phyloP scores from a whole-genome alignment of 2,888 invertebrate species.

The Erebia ligea region DNA sequence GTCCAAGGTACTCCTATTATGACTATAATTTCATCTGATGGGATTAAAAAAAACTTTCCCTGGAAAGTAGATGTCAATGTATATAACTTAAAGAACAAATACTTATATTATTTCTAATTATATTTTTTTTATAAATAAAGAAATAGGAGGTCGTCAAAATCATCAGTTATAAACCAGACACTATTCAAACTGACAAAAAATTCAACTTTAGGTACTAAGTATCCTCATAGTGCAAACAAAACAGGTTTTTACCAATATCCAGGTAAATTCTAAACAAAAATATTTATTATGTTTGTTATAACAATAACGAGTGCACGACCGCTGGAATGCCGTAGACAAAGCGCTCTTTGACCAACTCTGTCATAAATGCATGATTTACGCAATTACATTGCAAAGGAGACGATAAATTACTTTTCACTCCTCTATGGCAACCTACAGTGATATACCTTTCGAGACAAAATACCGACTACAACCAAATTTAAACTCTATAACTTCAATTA shows the following conservation, averaged over 20 bases:
- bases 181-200: background rate
- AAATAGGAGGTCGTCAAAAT: too few species aligned
- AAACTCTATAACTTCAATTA: constrained; percentile 46
- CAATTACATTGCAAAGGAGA: constrained; percentile 76
- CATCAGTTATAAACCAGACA: background rate
- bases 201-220: background rate
- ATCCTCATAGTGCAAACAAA: constrained; percentile 18
- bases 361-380: constrained; percentile 83
- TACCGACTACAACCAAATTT: constrained; percentile 40
- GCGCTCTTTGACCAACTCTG: constrained; percentile 62
- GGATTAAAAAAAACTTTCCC: too few species aligned
- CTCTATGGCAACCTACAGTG: constrained; percentile 55
- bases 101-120: too few species aligned
- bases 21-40: too few species aligned
- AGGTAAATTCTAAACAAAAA: constrained; percentile 46
- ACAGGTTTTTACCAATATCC: constrained; percentile 32
- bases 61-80: too few species aligned
- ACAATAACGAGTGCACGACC: constrained; percentile 62
- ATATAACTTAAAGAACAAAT: too few species aligned
- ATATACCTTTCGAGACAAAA: constrained; percentile 35
- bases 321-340: constrained; percentile 68
- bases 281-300: constrained; percentile 62
- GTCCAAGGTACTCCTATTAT: too few species aligned
- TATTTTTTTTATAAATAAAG: too few species aligned
- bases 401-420: constrained; percentile 78